phyloP scores from a whole-genome alignment of 2,113 vertebrate genomes.

The Sphyrna mokarran region DNA sequence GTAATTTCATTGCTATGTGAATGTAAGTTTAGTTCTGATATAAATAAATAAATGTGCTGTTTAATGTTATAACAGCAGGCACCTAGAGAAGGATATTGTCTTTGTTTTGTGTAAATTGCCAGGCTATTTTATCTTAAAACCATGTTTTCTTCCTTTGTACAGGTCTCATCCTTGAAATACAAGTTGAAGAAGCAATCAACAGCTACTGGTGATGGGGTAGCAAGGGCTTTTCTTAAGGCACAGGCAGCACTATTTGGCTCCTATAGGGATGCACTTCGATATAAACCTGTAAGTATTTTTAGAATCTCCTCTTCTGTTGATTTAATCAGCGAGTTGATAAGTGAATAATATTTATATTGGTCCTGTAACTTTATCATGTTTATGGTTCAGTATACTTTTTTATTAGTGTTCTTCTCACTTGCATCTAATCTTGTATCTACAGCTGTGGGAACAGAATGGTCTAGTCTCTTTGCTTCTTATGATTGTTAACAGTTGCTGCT shows the following conservation, averaged over 20 bases:
- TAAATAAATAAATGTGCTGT: conserved; percentile 40
- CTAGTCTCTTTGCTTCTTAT: too few species aligned
- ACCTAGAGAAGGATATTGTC: conserved; percentile 73
- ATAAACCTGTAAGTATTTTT: conserved; percentile 79
- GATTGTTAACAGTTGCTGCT: too few species aligned
- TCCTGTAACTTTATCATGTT: not conserved
- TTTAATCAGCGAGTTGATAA: conserved; percentile 36
- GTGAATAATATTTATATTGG: not conserved
- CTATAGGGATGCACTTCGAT: conserved; percentile 91
- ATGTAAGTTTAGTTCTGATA: too few species aligned
- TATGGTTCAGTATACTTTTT: too few species aligned
- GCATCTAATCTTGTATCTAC: not conserved
- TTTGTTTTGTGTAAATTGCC: conserved; percentile 55
- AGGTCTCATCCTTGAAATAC: conserved; percentile 90
- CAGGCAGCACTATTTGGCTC: conserved; percentile 91
- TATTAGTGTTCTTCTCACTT: not conserved
- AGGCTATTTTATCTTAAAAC: conserved; percentile 61
- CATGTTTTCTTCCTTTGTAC: conserved; percentile 69
- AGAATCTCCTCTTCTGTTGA: not conserved
- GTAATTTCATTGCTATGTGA: too few species aligned
- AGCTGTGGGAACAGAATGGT: not conserved
- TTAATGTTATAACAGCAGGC: conserved; percentile 72
- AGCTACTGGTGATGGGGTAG: conserved; percentile 83
- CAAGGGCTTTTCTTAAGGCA: conserved; percentile 80
- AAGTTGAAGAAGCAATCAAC: conserved; percentile 98